Percentiles rank a stretch among this genome's conserved stretches.
Evolutionary conservation across 2,797 vertebrate genomes (phyloP).

Genomic region (Lycodopsis pacificus): DNA sequence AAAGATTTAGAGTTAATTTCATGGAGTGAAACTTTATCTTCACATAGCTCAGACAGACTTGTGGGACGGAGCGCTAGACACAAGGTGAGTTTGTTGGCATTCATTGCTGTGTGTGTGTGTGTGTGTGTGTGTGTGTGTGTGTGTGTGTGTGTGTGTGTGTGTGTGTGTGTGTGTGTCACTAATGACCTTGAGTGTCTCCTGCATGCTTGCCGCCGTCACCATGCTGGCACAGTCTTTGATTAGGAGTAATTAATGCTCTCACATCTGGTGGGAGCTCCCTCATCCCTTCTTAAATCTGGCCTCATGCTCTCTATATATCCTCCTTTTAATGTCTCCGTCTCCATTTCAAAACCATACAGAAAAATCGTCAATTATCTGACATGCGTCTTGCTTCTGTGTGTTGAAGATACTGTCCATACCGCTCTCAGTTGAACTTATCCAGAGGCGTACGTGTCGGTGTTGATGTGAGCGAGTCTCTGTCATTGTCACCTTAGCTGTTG

Average conservation of each 20-base stretch:
- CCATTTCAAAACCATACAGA: conserved; percentile 43
- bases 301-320: conserved; percentile 22
- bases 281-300: conserved; percentile 63
- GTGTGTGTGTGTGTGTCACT: conserved; percentile 36
- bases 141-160: conserved; percentile 13
- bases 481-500: conserved; percentile 73
- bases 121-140: conserved; percentile 3
- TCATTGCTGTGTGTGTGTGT: neutral
- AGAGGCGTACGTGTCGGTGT: conserved; percentile 56
- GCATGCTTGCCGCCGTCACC: conserved; percentile 69
- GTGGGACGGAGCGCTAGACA: conserved; percentile 42
- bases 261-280: conserved; percentile 76
- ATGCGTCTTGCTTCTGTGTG: conserved; percentile 26
- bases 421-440: conserved; percentile 45
- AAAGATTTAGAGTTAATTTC: conserved; percentile 73
- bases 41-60: conserved; percentile 43
- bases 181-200: conserved; percentile 82
- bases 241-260: conserved; percentile 83
- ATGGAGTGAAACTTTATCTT: conserved; percentile 57
- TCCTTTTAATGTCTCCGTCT: conserved; percentile 47
- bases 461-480: conserved; percentile 59
- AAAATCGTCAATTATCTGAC: conserved; percentile 48
- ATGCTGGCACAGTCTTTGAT: conserved; percentile 78
- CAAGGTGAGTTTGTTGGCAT: conserved; percentile 35
- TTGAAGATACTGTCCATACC: conserved; percentile 47